These are phyloP conservation scores for Apolygus lucorum DNA, from an alignment of 1,140 invertebrate species.

Conservation along the genomic window DNA sequence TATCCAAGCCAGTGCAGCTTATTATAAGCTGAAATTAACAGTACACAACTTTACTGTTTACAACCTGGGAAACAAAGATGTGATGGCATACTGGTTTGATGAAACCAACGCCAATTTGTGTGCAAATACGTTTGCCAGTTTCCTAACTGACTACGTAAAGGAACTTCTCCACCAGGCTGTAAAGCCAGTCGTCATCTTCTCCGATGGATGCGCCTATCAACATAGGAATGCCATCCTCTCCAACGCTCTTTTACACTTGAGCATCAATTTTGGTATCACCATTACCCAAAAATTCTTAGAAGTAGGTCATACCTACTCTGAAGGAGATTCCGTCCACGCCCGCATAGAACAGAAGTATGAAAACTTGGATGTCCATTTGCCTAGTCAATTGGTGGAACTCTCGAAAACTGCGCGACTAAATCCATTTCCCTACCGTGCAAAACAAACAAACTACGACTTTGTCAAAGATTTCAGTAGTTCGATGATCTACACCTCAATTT, in stretches of 20 bases:
- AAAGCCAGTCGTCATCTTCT: slow-evolving; percentile 16
- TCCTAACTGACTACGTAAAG: slow-evolving; percentile 36
- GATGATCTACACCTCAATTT: no score
- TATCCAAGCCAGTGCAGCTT: slow-evolving; percentile 40
- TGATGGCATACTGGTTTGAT: no score
- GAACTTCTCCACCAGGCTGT: not conserved
- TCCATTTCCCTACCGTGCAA: not conserved
- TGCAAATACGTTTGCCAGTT: slow-evolving; percentile 39
- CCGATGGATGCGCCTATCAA: slow-evolving; percentile 37
- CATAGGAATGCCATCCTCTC: slow-evolving; percentile 37
- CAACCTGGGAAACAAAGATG: slow-evolving; percentile 36
- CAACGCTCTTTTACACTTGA: slow-evolving; percentile 36
- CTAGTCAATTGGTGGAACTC: slow-evolving; percentile 28
- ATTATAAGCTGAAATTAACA: no score
- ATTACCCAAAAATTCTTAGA: slow-evolving; percentile 41
- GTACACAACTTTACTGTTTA: slow-evolving; percentile 43
- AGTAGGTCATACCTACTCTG: slow-evolving; percentile 41
- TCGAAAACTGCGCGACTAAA: slow-evolving; percentile 25
- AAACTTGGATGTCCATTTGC: slow-evolving; percentile 32
- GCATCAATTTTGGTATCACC: slow-evolving; percentile 32
- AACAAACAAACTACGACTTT: not conserved
- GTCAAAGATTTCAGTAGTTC: not conserved
- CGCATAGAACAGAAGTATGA: slow-evolving; percentile 33
- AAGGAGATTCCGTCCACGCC: slow-evolving; percentile 39
- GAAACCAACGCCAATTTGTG: slow-evolving; percentile 38